Evolutionary conservation across 2,113 vertebrate genomes (phyloP).

Genomic region (Podilymbus podiceps): DNA sequence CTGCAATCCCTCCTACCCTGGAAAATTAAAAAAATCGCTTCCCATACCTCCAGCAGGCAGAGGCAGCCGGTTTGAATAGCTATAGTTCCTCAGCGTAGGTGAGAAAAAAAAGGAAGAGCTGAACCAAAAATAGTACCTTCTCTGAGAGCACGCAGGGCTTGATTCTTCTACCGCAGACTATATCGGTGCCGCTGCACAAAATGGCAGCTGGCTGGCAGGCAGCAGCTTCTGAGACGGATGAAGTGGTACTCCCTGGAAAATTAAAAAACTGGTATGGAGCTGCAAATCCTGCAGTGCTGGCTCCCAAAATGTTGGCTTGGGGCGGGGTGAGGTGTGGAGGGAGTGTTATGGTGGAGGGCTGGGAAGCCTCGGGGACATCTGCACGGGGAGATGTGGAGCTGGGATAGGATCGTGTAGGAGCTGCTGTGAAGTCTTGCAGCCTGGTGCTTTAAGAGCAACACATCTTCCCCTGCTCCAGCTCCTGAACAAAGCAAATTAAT

Average conservation of each 20-base stretch:
- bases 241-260: constrained; percentile 18
- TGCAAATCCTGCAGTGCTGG: neutral
- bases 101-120: neutral
- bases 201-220: constrained; percentile 42
- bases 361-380: neutral
- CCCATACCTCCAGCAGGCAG: neutral
- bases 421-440: neutral
- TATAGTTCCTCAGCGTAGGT: neutral
- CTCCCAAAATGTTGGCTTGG: neutral
- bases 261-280: neutral
- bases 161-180: neutral
- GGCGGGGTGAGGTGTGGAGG: neutral
- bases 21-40: neutral
- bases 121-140: constrained; percentile 28
- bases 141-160: neutral
- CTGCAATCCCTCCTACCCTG: accelerated
- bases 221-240: constrained; percentile 1
- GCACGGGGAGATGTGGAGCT: neutral
- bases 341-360: neutral
- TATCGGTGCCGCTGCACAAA: neutral
- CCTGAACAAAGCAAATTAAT: neutral
- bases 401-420: neutral
- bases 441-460: neutral
- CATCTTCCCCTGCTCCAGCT: neutral
- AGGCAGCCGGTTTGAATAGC: neutral